Percentiles rank a stretch among this genome's conserved stretches.
phyloP scores from a whole-genome alignment of 1,140 invertebrate genomes.

The Medauroidea extradentata region DNA sequence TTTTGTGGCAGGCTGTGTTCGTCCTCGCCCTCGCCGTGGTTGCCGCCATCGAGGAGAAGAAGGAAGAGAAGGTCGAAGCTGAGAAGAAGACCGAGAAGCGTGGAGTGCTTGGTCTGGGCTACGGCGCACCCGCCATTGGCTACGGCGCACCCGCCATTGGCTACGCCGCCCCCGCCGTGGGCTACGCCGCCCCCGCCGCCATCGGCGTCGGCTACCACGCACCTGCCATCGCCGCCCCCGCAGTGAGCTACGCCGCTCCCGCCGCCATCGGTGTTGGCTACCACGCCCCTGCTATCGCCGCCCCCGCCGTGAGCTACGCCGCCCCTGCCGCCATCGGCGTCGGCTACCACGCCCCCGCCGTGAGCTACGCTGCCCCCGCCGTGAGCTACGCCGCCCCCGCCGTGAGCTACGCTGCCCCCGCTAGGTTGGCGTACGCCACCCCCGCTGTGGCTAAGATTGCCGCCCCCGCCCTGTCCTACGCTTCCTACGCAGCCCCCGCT shows the following conservation, averaged over 20 bases:
- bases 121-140: constrained; percentile 19
- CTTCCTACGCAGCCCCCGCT: constrained; percentile 11
- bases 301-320: constrained; percentile 4
- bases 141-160: neutral
- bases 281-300: neutral
- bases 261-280: constrained; percentile 1
- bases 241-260: constrained; percentile 13
- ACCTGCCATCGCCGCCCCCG: constrained; percentile 18
- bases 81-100: constrained; percentile 17
- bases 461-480: constrained; percentile 2
- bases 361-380: neutral
- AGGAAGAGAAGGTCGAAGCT: neutral
- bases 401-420: constrained; percentile 1
- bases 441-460: neutral
- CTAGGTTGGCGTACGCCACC: neutral
- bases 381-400: constrained; percentile 5
- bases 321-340: constrained; percentile 9
- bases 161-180: constrained; percentile 6
- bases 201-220: neutral
- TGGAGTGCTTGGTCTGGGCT: constrained; percentile 10
- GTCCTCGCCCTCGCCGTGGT: constrained; percentile 12
- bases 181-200: constrained; percentile 11
- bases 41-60: constrained; percentile 12
- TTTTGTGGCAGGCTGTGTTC: constrained; percentile 9
- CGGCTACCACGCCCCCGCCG: neutral